Evolutionary conservation across 2,797 vertebrate species (phyloP).

Genomic region (Mormyrops attenuatus): DNA sequence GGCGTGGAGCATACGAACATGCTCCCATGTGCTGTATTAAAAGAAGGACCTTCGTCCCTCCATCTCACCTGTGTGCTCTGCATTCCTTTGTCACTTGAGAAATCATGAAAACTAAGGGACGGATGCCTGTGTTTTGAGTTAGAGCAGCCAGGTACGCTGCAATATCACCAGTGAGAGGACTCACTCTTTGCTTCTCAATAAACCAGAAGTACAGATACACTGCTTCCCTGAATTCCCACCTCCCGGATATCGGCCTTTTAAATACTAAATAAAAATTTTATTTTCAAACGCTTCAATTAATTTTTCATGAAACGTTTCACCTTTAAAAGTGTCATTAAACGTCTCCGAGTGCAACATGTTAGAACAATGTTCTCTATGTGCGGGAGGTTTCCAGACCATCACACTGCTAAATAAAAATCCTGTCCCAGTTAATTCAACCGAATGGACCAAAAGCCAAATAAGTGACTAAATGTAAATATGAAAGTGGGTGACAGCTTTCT

Average conservation of each 20-base stretch:
- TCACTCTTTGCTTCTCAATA: background rate
- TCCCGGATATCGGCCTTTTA: background rate
- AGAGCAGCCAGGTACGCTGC: background rate
- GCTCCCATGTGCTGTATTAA: background rate
- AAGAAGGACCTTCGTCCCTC: background rate
- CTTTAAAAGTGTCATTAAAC: background rate
- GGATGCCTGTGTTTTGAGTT: background rate
- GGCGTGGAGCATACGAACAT: background rate
- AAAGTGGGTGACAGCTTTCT: background rate
- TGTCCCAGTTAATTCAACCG: background rate
- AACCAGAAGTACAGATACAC: background rate
- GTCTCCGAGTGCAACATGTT: background rate
- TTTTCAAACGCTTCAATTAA: background rate
- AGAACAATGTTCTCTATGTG: background rate
- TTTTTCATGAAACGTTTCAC: background rate
- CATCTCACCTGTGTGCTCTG: background rate
- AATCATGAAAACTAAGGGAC: background rate
- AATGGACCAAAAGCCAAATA: background rate
- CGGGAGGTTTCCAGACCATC: background rate
- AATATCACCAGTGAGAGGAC: background rate
- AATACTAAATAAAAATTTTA: background rate
- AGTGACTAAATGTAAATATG: background rate
- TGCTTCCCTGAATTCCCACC: background rate
- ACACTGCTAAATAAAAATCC: background rate
- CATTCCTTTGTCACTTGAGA: background rate